These are phyloP conservation scores for Phainopepla nitens DNA, from an alignment of 2,113 vertebrate species.

Conservation along the genomic window DNA sequence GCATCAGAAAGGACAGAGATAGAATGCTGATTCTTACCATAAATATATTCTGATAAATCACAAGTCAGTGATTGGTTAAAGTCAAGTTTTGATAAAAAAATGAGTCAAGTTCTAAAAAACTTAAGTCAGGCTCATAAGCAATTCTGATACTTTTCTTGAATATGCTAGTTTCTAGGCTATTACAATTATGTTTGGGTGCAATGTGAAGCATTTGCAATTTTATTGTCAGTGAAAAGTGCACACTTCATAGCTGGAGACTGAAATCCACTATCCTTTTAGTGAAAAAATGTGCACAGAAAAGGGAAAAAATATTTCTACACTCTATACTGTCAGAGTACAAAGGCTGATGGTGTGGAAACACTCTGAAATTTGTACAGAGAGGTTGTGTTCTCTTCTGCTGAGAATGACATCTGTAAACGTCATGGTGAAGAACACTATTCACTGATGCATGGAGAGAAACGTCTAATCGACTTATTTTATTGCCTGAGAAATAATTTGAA, in stretches of 20 bases:
- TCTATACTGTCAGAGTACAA: neutral
- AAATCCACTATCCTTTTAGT: neutral
- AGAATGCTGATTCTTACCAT: neutral
- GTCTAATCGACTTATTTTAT: neutral
- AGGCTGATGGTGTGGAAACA: neutral
- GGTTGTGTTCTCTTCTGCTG: neutral
- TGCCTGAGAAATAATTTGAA: neutral
- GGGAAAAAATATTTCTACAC: neutral
- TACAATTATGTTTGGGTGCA: neutral
- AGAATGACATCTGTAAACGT: neutral
- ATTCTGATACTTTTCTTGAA: neutral
- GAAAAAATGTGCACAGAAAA: neutral
- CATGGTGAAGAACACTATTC: neutral
- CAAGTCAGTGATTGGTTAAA: neutral
- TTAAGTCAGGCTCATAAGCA: neutral
- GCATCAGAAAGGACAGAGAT: neutral
- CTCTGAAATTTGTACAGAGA: neutral
- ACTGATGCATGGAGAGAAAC: neutral
- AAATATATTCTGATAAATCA: neutral
- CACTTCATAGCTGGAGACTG: neutral
- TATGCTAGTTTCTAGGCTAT: neutral
- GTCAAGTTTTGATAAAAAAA: neutral
- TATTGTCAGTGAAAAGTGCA: neutral
- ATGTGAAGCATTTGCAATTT: neutral
- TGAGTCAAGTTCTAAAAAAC: neutral